A percentile compares a stretch with the other conserved stretches of the same genome.
Evolutionary conservation across 1,140 invertebrate species (phyloP).

Genomic region (Sarcophaga peregrina): DNA sequence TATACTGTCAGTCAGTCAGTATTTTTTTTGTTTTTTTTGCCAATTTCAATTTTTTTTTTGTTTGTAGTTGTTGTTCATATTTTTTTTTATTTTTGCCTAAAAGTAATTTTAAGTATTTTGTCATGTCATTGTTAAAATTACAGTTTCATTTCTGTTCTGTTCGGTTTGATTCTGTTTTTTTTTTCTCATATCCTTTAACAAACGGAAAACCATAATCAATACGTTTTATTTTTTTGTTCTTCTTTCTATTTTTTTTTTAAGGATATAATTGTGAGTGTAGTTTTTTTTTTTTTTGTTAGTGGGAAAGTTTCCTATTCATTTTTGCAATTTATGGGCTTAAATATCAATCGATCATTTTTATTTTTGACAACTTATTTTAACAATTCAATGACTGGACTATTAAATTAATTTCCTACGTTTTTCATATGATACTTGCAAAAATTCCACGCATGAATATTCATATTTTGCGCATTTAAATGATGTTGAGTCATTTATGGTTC

Average conservation of each 20-base stretch:
- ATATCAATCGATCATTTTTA: constrained; percentile 36
- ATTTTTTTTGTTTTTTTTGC: too few species aligned
- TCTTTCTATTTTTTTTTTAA: background rate
- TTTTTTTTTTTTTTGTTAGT: background rate
- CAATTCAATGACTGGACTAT: background rate
- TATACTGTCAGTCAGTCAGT: background rate
- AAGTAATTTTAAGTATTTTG: constrained; percentile 30
- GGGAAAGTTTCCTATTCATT: constrained; percentile 21
- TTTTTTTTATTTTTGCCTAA: background rate
- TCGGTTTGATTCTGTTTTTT: background rate
- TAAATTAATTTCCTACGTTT: background rate
- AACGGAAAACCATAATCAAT: constrained; percentile 25
- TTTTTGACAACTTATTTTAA: constrained; percentile 34
- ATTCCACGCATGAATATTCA: constrained; percentile 4
- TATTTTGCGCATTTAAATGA: background rate
- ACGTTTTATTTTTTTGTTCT: background rate
- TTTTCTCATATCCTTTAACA: background rate
- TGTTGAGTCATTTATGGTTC: constrained; percentile 32
- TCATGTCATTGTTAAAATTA: constrained; percentile 37
- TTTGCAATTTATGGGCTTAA: background rate
- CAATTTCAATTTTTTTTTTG: background rate
- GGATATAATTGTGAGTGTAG: background rate
- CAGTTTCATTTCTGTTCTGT: background rate
- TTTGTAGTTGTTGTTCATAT: too few species aligned
- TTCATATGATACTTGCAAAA: background rate